Evolutionary conservation across 1,140 invertebrate species (phyloP), one percentile per base, ranked within the genome.

Genomic region (Harlomillsia oculata): DNA sequence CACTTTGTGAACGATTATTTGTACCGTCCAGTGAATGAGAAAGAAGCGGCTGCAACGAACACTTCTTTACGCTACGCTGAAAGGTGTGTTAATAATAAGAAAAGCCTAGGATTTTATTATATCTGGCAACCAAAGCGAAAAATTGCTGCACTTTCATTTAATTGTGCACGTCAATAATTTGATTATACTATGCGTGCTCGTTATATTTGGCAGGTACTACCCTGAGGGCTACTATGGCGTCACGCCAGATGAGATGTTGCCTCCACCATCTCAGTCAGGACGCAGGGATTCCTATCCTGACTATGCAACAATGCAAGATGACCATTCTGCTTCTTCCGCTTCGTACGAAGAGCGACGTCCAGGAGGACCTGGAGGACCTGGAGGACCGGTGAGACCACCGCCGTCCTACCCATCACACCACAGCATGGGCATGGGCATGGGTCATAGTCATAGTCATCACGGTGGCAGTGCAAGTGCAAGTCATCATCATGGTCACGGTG

Each of bases 1-100:
- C 86, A 90, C 67, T 89, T 92, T 65, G 87, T 94, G 48, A 94
- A 94, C 69, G 89, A 94, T 56, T 93, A 89, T 69, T 75, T 94
- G 9, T 92, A 94, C 76, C 84, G 89, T 67, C 87, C 89, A 4
- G 76, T 90, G 64, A 89, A 89, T 68, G 75, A 82, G 29, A 84
- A 86, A 63, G 85, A 89, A 70, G 82, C 82, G 18, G 80, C 85
- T 64, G 78, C 74, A 32, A 86, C 84, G 64, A 93, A 91, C 69
- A 81, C 88, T 4, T 83, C 84, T 2, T 71, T 88, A 34, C 77
- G 82, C 65, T 93, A 94, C 74, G 88, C 87, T 41, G 88, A 94
- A n/a, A n/a, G n/a, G n/a, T n/a, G n/a, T n/a, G n/a, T n/a, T n/a
- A n/a, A n/a, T n/a, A n/a, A n/a, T n/a, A n/a, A n/a, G n/a, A n/a